Evolutionary conservation across 37 sponge, comb jelly and placozoan genomes (phyloP).

Genomic region (Cliona cf. orientalis): DNA sequence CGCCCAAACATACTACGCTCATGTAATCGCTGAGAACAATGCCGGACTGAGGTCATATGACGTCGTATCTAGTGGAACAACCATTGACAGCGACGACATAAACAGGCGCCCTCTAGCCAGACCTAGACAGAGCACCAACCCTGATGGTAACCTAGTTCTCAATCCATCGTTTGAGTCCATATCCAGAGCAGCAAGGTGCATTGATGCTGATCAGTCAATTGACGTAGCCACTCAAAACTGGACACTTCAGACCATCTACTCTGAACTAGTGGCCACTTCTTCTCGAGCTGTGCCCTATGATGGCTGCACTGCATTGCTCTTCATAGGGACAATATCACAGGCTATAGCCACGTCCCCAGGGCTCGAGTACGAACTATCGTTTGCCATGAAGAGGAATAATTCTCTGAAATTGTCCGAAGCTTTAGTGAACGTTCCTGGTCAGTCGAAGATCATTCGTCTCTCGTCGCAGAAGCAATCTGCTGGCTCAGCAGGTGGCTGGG

Average conservation of each 20-base stretch:
- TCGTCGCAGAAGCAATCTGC: background rate
- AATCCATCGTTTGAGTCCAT: constrained; percentile 76
- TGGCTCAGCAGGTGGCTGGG: constrained; percentile 6
- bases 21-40: constrained; percentile 60
- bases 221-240: constrained; percentile 3
- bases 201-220: background rate
- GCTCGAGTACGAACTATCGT: constrained; percentile 2
- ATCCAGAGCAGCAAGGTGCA: background rate
- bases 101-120: constrained; percentile 45
- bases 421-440: constrained; percentile 18
- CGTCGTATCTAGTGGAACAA: constrained; percentile 27
- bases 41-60: constrained; percentile 46
- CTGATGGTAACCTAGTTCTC: background rate
- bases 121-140: background rate
- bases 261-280: background rate
- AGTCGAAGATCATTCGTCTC: background rate
- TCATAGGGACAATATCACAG: constrained; percentile 48
- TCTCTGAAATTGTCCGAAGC: background rate
- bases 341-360: constrained; percentile 22
- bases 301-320: constrained; percentile 33
- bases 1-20: constrained; percentile 45
- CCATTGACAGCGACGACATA: constrained; percentile 48
- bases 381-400: background rate
- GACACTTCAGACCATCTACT: background rate
- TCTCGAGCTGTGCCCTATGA: constrained; percentile 10